Evolutionary conservation across 92 coral and sea anemone species (phyloP).

Genomic region (Porites lobata): DNA sequence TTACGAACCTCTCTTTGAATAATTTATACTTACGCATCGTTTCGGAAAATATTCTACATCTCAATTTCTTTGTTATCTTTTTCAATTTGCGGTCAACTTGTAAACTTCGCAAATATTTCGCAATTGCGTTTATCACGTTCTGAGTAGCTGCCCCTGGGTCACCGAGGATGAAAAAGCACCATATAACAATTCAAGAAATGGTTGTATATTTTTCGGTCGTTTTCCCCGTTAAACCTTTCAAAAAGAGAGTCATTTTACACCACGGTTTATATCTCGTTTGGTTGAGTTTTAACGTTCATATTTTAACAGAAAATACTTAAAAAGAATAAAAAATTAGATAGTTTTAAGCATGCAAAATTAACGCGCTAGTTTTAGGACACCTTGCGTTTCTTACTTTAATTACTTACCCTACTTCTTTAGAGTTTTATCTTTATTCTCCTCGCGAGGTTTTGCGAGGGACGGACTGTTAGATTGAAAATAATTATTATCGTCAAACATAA

Average conservation of each 20-base stretch:
- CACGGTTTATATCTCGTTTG: background rate
- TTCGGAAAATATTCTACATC: background rate
- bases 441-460: background rate
- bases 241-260: background rate
- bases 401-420: constrained; percentile 1
- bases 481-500: background rate
- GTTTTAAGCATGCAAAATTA: background rate
- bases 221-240: background rate
- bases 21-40: too few species aligned
- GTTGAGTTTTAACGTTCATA: constrained; percentile 2
- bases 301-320: constrained; percentile 1
- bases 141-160: background rate
- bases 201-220: constrained; percentile 3
- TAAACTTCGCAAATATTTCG: background rate
- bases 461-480: background rate
- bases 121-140: background rate
- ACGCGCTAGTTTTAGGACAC: background rate
- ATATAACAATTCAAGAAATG: background rate
- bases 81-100: background rate
- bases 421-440: constrained; percentile 2
- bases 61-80: background rate
- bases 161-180: background rate
- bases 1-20: too few species aligned
- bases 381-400: background rate
- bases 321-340: background rate